Evolutionary conservation across 2,888 invertebrate genomes (phyloP).

Genomic region (Itoplectis maculator): DNA sequence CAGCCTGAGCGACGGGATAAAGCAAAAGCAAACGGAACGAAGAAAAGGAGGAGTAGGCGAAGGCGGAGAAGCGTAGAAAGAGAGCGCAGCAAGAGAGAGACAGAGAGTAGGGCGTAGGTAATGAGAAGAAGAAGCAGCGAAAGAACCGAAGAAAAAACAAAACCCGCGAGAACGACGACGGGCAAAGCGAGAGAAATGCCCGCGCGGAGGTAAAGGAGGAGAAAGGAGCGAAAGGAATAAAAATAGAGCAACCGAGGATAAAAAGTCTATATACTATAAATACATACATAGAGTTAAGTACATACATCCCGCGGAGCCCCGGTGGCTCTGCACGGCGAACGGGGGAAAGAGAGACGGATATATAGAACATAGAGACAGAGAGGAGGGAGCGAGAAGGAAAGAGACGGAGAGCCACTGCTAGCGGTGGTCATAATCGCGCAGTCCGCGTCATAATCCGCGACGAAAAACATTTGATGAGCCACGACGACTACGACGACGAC

Average conservation of each 20-base stretch:
- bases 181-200: slow-evolving; percentile 4
- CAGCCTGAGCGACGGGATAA: slow-evolving; percentile 67
- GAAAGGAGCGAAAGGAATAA: slow-evolving; percentile 54
- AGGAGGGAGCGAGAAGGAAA: slow-evolving; percentile 52
- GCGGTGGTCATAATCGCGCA: slow-evolving; percentile 84
- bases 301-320: slow-evolving; percentile 29
- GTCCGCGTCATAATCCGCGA: slow-evolving; percentile 84
- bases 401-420: slow-evolving; percentile 55
- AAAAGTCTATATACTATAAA: slow-evolving; percentile 53
- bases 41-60: slow-evolving; percentile 62
- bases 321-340: slow-evolving; percentile 40
- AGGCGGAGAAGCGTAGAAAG: slow-evolving; percentile 60
- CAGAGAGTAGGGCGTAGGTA: slow-evolving; percentile 52
- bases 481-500: slow-evolving; percentile 61
- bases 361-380: too few relatives aligned
- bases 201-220: slow-evolving; percentile 17
- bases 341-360: slow-evolving; percentile 13
- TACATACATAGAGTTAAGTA: slow-evolving; percentile 56
- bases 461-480: slow-evolving; percentile 84
- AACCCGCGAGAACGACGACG: slow-evolving; percentile 26
- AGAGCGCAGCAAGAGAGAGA: too few relatives aligned
- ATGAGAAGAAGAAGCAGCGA: slow-evolving; percentile 41
- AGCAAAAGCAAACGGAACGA: slow-evolving; percentile 65
- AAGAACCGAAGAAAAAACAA: slow-evolving; percentile 47
- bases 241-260: slow-evolving; percentile 57